A percentile compares a stretch with the other conserved stretches of the same genome.
Evolutionary conservation across 2,888 invertebrate genomes (phyloP).

Genomic region (Bruchidius siliquastri): DNA sequence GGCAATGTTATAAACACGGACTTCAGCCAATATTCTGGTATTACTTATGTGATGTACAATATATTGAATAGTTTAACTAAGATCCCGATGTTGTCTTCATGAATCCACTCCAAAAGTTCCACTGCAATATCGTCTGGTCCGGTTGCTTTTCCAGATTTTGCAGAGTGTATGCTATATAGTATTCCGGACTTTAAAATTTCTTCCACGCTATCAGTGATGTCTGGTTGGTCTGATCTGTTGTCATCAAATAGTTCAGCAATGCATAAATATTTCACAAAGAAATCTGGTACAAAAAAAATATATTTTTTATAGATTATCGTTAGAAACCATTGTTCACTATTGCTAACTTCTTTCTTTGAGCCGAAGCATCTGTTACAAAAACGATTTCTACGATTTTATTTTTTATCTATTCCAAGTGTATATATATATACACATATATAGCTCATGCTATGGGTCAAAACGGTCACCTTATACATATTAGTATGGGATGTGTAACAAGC

Average conservation of each 20-base stretch:
- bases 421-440: too few species aligned
- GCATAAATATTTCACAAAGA: too few species aligned
- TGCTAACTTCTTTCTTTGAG: too few species aligned
- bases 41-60: background rate
- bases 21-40: background rate
- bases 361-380: too few species aligned
- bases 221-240: background rate
- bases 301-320: too few species aligned
- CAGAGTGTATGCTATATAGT: background rate
- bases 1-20: background rate
- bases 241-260: background rate
- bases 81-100: background rate
- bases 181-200: background rate
- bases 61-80: conserved; percentile 1
- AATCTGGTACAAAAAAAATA: too few species aligned
- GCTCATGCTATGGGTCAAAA: too few species aligned
- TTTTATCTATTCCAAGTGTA: too few species aligned
- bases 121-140: background rate
- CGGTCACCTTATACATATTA: too few species aligned
- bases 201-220: background rate
- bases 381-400: too few species aligned
- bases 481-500: too few species aligned
- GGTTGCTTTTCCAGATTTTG: background rate
- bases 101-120: background rate
- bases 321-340: too few species aligned